A percentile compares a stretch with the other conserved stretches of the same genome.
Evolutionary conservation across 2,888 invertebrate genomes (phyloP).

Genomic region (Tetramorium bicarinatum): DNA sequence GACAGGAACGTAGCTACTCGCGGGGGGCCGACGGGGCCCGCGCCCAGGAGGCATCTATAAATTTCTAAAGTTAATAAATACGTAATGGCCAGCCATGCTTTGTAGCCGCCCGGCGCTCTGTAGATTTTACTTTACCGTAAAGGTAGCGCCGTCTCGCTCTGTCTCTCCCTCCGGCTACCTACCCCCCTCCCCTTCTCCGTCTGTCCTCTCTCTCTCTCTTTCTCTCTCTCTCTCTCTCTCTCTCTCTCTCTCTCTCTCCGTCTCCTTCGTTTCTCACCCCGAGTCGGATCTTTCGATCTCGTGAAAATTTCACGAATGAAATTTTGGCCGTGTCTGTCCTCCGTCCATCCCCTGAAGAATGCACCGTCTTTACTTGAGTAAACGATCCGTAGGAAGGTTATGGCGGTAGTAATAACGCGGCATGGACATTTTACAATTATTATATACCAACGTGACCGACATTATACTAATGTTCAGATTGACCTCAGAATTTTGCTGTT

Average conservation of each 20-base stretch:
- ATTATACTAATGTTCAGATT: background rate
- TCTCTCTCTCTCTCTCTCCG: conserved; percentile 1
- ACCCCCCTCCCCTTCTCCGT: conserved; percentile 26
- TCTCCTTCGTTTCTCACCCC: conserved; percentile 48
- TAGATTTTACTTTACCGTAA: conserved; percentile 79
- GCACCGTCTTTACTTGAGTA: conserved; percentile 34
- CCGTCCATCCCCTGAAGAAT: conserved; percentile 31
- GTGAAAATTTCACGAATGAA: conserved; percentile 72
- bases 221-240: conserved; percentile 1
- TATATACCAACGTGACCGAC: background rate
- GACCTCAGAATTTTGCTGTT: background rate
- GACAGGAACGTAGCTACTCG: conserved; percentile 70
- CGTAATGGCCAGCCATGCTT: conserved; percentile 86
- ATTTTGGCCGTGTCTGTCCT: conserved; percentile 63
- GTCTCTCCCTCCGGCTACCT: conserved; percentile 55
- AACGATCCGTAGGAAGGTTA: conserved; percentile 43
- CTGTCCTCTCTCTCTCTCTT: conserved; percentile 17
- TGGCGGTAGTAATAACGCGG: background rate
- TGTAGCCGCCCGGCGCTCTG: conserved; percentile 82
- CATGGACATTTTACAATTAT: conserved; percentile 24
- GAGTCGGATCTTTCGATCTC: conserved; percentile 67
- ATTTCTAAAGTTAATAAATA: conserved; percentile 86
- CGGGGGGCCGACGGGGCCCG: conserved; percentile 77
- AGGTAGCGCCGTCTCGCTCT: conserved; percentile 69
- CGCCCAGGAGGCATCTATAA: conserved; percentile 86